Percentiles rank a stretch among this genome's conserved stretches.
These are phyloP conservation scores for Scaptomyza tumidula DNA, from an alignment of 2,888 invertebrate species.

Conservation along the genomic window DNA sequence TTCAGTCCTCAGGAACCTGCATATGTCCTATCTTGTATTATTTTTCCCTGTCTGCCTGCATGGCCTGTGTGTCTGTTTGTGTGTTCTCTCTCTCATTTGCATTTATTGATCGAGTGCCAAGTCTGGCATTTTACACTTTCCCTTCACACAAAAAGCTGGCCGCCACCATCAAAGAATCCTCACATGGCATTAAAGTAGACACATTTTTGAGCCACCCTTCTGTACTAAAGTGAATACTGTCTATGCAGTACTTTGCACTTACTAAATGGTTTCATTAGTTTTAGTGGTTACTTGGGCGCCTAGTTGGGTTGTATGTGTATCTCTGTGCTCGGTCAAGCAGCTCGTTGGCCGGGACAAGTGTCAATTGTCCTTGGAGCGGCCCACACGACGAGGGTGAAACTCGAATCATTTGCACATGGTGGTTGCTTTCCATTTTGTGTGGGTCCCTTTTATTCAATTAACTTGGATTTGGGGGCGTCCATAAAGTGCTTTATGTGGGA, in stretches of 20 bases:
- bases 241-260: slow-evolving; percentile 54
- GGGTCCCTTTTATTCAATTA: slow-evolving; percentile 64
- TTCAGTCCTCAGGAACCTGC: slow-evolving; percentile 18
- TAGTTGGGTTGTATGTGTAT: slow-evolving; percentile 5
- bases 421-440: slow-evolving; percentile 7
- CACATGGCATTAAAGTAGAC: slow-evolving; percentile 23
- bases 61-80: not conserved
- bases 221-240: not conserved
- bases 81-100: slow-evolving; percentile 50
- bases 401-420: slow-evolving; percentile 55
- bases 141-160: not conserved
- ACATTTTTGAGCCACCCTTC: slow-evolving; percentile 44
- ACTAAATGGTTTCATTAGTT: slow-evolving; percentile 76
- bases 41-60: not conserved
- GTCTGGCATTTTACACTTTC: slow-evolving; percentile 30
- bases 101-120: slow-evolving; percentile 64
- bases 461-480: slow-evolving; percentile 51
- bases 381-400: slow-evolving; percentile 55
- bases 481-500: slow-evolving; percentile 41
- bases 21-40: too few species aligned
- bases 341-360: slow-evolving; percentile 58
- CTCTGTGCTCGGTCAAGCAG: slow-evolving; percentile 52
- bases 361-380: slow-evolving; percentile 59
- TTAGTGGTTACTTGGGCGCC: slow-evolving; percentile 67
- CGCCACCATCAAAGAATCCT: slow-evolving; percentile 17